These are phyloP conservation scores for Zaprionus tsacasi DNA, from an alignment of 1,140 invertebrate species.

Conservation along the genomic window DNA sequence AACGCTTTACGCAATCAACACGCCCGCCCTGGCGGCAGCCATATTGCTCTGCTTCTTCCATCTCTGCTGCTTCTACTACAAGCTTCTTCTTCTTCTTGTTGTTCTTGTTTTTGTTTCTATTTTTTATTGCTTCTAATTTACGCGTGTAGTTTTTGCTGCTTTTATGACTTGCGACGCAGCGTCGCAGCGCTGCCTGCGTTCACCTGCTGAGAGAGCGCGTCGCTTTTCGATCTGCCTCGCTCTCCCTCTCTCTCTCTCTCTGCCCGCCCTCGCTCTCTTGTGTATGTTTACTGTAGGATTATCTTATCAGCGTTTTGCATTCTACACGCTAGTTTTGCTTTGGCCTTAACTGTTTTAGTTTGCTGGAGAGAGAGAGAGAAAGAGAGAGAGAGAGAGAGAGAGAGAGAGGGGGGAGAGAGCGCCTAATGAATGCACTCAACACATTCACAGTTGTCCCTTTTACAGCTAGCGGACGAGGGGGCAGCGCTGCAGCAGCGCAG, in stretches of 20 bases:
- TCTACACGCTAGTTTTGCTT: constrained; percentile 13
- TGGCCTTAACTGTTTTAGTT: constrained; percentile 42
- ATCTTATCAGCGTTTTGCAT: constrained; percentile 67
- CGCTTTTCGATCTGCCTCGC: neutral
- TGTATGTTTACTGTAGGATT: constrained; percentile 50
- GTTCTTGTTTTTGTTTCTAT: constrained; percentile 11
- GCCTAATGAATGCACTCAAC: constrained; percentile 15
- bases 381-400: neutral
- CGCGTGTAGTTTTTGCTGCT: constrained; percentile 62
- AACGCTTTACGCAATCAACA: constrained; percentile 63
- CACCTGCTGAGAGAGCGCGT: constrained; percentile 26
- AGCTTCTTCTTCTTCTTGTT: constrained; percentile 19
- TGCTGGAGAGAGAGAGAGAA: neutral
- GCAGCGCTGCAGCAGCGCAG: neutral
- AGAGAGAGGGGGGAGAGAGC: neutral
- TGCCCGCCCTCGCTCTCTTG: neutral
- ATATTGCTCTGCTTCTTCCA: constrained; percentile 11
- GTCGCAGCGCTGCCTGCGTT: constrained; percentile 31
- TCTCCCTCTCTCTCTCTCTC: constrained; percentile 3
- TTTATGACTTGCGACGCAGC: constrained; percentile 47
- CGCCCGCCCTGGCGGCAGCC: constrained; percentile 39
- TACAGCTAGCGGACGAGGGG: neutral
- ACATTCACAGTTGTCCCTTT: constrained; percentile 3
- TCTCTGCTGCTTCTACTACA: neutral
- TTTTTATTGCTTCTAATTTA: constrained; percentile 60